Evolutionary conservation across 2,113 vertebrate species (phyloP), one percentile per base, ranked within the genome.

Genomic region (Antigone vipio): DNA sequence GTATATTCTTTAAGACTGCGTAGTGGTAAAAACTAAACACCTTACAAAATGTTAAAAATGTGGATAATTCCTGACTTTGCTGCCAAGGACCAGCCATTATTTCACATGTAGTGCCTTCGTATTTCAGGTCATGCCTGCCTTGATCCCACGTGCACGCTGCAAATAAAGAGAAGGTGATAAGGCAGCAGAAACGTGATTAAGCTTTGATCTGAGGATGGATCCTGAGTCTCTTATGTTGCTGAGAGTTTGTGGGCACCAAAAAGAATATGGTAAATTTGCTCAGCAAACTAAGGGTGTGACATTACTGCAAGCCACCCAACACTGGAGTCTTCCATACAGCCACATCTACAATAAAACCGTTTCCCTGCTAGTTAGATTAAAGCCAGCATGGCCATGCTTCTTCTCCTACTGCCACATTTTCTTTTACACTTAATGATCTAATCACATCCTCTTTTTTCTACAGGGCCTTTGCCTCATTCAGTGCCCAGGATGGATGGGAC

Each of bases 391-490:
- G 81, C 56, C 87, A 32, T 87, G 64, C 71, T 76, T 5, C 73
- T 91, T 86, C 49, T 93, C 40, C 60, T 74, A 68, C 73, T 87
- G 77, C 40, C 34, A 79, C 87, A 68, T 87, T 87, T 92, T 75
- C 81, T 79, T 92, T 72, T 93, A 49, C 81, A 79, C 62, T 94
- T 96, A 87, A 85, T 79, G 93, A 88, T 82, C 91, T 91, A 89
- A 94, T 93, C 89, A 93, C 89, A 94, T 94, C 45, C 80, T 69
- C 60, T 42, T 75, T 80, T 93, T 87, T 87, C 91, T 92, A 85
- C 81, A 82, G 94, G 89, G 77, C 49, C 69, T 96, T 85, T 96
- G 84, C 91, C 84, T 95, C 87, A 75, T 68, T 96, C 84, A 60
- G 73, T 56, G 81, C 53, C 69, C 60, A 89, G 87, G 84, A 94